A percentile compares a stretch with the other conserved stretches of the same genome.
Evolutionary conservation across 2,888 invertebrate species (phyloP).

Genomic region (Cheiracanthium punctorium): DNA sequence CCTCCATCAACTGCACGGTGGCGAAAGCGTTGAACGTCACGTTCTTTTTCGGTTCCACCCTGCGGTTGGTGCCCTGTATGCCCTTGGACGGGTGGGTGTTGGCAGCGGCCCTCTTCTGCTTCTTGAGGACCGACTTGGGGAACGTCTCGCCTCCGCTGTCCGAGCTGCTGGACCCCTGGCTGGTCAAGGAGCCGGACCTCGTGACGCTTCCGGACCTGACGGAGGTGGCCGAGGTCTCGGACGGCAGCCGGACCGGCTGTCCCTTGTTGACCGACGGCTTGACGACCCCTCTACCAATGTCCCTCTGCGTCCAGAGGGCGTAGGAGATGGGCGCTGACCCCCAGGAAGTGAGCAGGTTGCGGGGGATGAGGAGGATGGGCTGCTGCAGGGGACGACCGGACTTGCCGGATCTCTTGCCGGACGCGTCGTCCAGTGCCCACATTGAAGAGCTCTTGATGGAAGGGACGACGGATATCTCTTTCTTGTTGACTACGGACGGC

Average conservation of each 20-base stretch:
- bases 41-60: conserved; percentile 54
- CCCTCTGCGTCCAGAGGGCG: conserved; percentile 66
- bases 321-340: conserved; percentile 51
- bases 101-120: conserved; percentile 35
- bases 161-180: conserved; percentile 66
- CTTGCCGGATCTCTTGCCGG: neutral
- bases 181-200: conserved; percentile 68
- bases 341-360: conserved; percentile 27
- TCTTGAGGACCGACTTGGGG: conserved; percentile 68
- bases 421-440: conserved; percentile 17
- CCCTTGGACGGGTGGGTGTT: neutral
- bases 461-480: neutral
- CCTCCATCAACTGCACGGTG: conserved; percentile 69
- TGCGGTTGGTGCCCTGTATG: neutral
- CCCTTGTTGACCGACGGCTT: conserved; percentile 13
- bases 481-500: neutral
- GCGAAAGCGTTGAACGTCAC: conserved; percentile 70
- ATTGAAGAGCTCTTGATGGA: neutral
- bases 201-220: conserved; percentile 38
- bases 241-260: conserved; percentile 2
- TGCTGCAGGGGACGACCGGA: conserved; percentile 18
- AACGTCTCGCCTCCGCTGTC: conserved; percentile 67
- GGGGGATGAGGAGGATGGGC: conserved; percentile 49
- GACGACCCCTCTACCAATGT: neutral
- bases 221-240: neutral